phyloP scores from a whole-genome alignment of 2,113 vertebrate species.

The Ochotona princeps region DNA sequence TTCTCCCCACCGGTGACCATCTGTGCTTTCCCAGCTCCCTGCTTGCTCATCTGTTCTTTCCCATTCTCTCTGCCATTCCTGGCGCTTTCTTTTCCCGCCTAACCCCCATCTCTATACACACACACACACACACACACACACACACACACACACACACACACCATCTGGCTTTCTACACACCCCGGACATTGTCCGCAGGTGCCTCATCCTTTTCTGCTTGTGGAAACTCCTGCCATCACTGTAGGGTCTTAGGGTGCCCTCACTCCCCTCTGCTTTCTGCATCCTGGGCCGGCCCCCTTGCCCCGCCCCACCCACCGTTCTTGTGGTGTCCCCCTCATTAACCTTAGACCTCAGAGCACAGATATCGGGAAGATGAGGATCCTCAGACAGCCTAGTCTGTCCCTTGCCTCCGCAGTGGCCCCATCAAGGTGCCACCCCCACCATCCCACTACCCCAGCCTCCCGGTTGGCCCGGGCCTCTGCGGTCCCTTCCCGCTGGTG shows the following conservation, averaged over 20 bases:
- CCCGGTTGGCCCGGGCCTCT: not conserved
- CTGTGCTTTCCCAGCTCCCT: not conserved
- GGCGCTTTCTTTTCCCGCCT: not conserved
- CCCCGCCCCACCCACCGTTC: not conserved
- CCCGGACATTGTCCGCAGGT: not conserved
- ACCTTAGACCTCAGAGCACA: not conserved
- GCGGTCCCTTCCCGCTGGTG: constrained; percentile 37
- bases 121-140: too few relatives aligned
- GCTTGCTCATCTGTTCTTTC: not conserved
- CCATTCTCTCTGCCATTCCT: not conserved
- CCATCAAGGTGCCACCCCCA: not conserved
- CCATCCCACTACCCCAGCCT: not conserved
- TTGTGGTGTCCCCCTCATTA: not conserved
- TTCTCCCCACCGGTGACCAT: not conserved
- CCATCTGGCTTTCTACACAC: not conserved
- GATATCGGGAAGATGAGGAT: not conserved
- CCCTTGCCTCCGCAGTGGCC: not conserved
- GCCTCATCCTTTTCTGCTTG: not conserved
- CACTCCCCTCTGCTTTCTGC: not conserved
- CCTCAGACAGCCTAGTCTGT: not conserved
- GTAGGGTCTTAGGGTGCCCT: too few relatives aligned
- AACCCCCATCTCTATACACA: not conserved
- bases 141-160: too few relatives aligned
- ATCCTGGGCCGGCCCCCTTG: not conserved
- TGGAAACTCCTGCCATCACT: not conserved